Percentiles rank a stretch among this genome's conserved stretches.
phyloP scores from a whole-genome alignment of 2,797 vertebrate genomes.

The Semaprochilodus insignis region DNA sequence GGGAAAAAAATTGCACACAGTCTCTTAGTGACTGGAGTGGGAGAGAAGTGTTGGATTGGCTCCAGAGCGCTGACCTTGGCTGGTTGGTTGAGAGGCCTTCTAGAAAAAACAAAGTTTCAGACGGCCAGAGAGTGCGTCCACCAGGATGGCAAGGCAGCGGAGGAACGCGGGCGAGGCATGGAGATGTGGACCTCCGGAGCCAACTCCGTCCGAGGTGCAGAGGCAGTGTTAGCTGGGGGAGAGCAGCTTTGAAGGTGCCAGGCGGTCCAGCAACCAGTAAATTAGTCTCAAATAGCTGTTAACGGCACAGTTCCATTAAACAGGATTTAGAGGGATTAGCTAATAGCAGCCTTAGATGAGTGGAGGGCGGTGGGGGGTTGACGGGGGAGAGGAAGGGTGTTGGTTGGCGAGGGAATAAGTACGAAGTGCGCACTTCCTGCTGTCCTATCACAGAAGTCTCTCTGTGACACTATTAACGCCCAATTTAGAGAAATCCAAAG shows the following conservation, averaged over 20 bases:
- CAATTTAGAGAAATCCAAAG: slow-evolving; percentile 6
- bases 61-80: slow-evolving; percentile 51
- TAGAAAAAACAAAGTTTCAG: slow-evolving; percentile 28
- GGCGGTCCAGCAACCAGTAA: slow-evolving; percentile 61
- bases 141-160: slow-evolving; percentile 16
- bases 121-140: slow-evolving; percentile 24
- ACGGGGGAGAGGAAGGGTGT: background rate
- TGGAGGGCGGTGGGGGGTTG: slow-evolving; percentile 4
- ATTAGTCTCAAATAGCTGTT: slow-evolving; percentile 80
- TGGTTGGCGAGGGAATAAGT: slow-evolving; percentile 53
- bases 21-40: slow-evolving; percentile 43
- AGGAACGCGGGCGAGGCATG: background rate
- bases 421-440: slow-evolving; percentile 34
- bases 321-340: slow-evolving; percentile 83
- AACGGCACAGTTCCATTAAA: slow-evolving; percentile 81
- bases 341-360: slow-evolving; percentile 75
- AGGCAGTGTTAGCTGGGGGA: background rate
- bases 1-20: slow-evolving; percentile 19
- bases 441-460: slow-evolving; percentile 11
- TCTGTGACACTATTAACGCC: slow-evolving; percentile 5
- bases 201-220: slow-evolving; percentile 23
- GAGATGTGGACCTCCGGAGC: slow-evolving; percentile 24
- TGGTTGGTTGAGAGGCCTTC: slow-evolving; percentile 44
- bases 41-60: slow-evolving; percentile 32
- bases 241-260: slow-evolving; percentile 55